Evolutionary conservation across 2,797 vertebrate genomes (phyloP).

Genomic region (Protosalanx chinensis): DNA sequence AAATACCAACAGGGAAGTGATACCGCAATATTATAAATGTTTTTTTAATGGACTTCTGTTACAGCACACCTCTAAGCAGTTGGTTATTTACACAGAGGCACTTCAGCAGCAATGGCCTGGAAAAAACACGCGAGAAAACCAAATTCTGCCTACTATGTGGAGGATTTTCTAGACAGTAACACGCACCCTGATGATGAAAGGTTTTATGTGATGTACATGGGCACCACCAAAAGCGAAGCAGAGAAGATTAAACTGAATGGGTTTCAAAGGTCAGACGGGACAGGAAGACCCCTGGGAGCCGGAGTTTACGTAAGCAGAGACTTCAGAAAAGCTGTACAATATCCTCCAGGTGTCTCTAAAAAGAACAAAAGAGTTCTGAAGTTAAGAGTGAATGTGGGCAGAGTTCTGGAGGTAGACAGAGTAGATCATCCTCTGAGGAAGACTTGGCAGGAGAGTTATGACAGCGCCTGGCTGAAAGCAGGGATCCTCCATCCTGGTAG

Average conservation of each 20-base stretch:
- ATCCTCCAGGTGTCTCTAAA: background rate
- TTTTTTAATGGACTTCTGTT: no score
- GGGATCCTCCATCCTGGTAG: background rate
- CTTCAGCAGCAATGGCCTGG: no score
- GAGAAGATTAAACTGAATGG: background rate
- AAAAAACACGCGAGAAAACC: background rate
- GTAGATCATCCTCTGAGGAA: slow-evolving; percentile 3
- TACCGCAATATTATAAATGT: no score
- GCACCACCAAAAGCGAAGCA: background rate
- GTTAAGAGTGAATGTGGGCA: slow-evolving; percentile 11
- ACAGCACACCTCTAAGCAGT: no score
- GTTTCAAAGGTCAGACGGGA: background rate
- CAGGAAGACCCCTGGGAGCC: background rate
- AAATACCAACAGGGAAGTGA: no score
- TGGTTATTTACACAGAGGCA: no score
- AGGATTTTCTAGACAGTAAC: background rate
- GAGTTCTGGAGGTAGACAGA: background rate
- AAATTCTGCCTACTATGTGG: background rate
- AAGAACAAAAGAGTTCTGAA: background rate
- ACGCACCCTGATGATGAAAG: background rate
- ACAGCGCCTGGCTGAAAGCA: slow-evolving; percentile 7
- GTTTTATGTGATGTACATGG: slow-evolving; percentile 1
- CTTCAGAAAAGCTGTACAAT: background rate
- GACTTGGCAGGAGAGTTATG: slow-evolving; percentile 2
- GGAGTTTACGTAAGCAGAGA: slow-evolving; percentile 13